These are phyloP conservation scores for Aethes cnicana DNA, from an alignment of 2,888 invertebrate genomes.

Conservation along the genomic window DNA sequence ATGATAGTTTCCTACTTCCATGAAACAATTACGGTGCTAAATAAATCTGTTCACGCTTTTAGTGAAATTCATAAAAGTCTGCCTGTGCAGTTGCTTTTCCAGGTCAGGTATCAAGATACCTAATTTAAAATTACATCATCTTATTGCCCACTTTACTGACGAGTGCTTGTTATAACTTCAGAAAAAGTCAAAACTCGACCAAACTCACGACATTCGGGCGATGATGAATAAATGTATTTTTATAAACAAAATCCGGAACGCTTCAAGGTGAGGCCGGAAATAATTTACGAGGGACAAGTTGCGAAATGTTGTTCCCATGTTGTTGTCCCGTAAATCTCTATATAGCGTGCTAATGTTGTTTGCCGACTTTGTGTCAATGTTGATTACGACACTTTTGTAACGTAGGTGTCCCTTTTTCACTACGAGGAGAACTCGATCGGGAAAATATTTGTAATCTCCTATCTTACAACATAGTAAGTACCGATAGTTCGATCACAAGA, in stretches of 20 bases:
- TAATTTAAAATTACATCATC: too few species aligned
- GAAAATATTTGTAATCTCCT: neutral
- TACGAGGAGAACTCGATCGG: slow-evolving; percentile 10
- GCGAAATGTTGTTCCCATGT: slow-evolving; percentile 58
- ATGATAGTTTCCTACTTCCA: too few species aligned
- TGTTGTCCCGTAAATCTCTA: slow-evolving; percentile 60
- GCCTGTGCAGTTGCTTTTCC: too few species aligned
- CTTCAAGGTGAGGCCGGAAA: slow-evolving; percentile 43
- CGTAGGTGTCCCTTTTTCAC: slow-evolving; percentile 29
- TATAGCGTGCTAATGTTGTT: slow-evolving; percentile 50
- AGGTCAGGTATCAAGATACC: too few species aligned
- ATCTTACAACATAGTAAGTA: neutral
- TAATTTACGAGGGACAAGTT: slow-evolving; percentile 47
- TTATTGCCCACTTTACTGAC: too few species aligned
- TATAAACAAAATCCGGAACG: slow-evolving; percentile 39
- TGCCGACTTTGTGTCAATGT: slow-evolving; percentile 52
- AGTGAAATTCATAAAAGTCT: too few species aligned
- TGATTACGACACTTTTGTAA: slow-evolving; percentile 41
- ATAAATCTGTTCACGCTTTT: too few species aligned
- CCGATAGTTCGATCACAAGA: neutral
- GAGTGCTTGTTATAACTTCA: too few species aligned
- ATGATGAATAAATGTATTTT: slow-evolving; percentile 32
- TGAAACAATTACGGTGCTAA: too few species aligned
- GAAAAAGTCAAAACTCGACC: neutral
- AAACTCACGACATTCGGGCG: slow-evolving; percentile 33